Evolutionary conservation across 2,113 vertebrate genomes (phyloP), one percentile per base, ranked within the genome.

Genomic region (Menura novaehollandiae): DNA sequence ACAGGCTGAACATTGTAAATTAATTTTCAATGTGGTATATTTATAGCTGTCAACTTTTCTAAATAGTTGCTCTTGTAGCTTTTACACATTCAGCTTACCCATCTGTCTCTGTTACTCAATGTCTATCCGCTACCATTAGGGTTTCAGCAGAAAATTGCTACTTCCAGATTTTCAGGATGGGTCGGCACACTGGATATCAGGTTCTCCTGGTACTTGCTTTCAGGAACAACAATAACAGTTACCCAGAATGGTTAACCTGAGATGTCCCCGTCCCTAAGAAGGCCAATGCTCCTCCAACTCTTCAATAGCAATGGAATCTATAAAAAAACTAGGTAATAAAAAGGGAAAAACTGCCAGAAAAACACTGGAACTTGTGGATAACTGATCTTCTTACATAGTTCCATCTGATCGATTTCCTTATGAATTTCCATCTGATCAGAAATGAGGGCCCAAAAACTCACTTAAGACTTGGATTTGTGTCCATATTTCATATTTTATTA

Each of bases 11-110:
- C 71, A 88, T 75, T 87, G 73, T 53, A 95, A 92, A 89, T 92
- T 78, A 91, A 88, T 94, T 88, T 97, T 92, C 87, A 96, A 80
- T 96, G 93, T 96, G 84, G 81, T 89, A 55, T 78, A 81, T 95
- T 95, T 97, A 89, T 59, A 93, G 56, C 39, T 89, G 89, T 92
- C 72, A 91, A 47, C 82, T 93, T 85, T 66, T 81, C 75, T 87
- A 94, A 91, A 92, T 75, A 91, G 74, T 53, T 88, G 76, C 37
- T 78, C 46, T 88, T 84, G 71, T 79, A 92, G 59, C 41, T 93
- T 88, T 80, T 28, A 72, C 72, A 74, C 73, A 6, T 74, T 71
- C 47, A 73, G 7, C 41, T 91, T 93, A 76, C 26, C 43, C 55
- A 67, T 91, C 83, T 89, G 88, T 89, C 88, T 93, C 73, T 80